Evolutionary conservation across 1,140 invertebrate genomes (phyloP).

Genomic region (Psilanteris sp.): DNA sequence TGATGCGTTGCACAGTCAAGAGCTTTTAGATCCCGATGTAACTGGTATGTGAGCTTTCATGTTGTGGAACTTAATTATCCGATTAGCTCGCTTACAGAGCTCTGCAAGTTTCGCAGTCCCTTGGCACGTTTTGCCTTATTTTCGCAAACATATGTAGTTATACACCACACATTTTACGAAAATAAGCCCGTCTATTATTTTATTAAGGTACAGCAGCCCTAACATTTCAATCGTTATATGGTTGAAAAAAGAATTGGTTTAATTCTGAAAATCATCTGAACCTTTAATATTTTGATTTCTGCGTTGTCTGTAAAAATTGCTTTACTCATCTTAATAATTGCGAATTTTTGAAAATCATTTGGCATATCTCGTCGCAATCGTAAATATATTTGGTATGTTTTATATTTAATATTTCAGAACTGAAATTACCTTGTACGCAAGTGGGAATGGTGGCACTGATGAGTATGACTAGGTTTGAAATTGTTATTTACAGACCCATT

Average conservation of each 20-base stretch:
- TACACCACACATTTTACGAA: conserved; percentile 34
- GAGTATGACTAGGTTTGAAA: not conserved
- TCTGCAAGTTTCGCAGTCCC: conserved; percentile 34
- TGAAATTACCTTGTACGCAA: conserved; percentile 10
- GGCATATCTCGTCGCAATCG: too few relatives aligned
- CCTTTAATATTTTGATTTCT: conserved; percentile 20
- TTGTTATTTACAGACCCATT: conserved; percentile 3
- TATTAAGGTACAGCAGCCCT: conserved; percentile 41
- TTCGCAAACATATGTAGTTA: conserved; percentile 43
- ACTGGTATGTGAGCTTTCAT: conserved; percentile 60
- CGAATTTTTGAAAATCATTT: too few relatives aligned
- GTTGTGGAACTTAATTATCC: conserved; percentile 71
- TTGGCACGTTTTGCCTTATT: conserved; percentile 46
- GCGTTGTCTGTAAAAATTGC: too few relatives aligned
- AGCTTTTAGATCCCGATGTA: conserved; percentile 64
- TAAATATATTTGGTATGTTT: too few relatives aligned
- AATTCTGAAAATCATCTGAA: conserved; percentile 20
- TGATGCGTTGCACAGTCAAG: conserved; percentile 70
- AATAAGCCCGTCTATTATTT: conserved; percentile 47
- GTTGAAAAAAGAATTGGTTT: too few relatives aligned
- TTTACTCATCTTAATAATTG: too few relatives aligned
- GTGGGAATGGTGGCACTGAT: not conserved
- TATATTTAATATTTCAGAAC: too few relatives aligned
- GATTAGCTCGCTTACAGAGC: conserved; percentile 66
- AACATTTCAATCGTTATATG: conserved; percentile 15